Evolutionary conservation across 64 coral and sea anemone species (phyloP).

Genomic region (Stylophora pistillata): DNA sequence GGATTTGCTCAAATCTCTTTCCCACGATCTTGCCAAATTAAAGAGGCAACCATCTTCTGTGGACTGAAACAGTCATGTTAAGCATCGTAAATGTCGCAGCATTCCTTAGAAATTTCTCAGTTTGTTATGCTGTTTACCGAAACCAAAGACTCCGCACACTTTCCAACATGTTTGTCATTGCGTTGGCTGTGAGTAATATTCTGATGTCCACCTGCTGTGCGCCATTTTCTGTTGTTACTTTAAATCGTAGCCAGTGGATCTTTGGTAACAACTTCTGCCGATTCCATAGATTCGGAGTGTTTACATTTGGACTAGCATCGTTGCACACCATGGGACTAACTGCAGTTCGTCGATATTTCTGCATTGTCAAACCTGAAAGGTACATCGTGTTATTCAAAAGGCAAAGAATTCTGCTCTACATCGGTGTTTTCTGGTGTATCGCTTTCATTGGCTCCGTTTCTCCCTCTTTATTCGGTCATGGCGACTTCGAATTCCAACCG

Average conservation of each 20-base stretch:
- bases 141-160: slow-evolving; percentile 33
- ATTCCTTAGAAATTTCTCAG: slow-evolving; percentile 23
- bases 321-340: slow-evolving; percentile 55
- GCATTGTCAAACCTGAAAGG: slow-evolving; percentile 43
- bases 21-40: background rate
- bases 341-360: slow-evolving; percentile 62
- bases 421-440: slow-evolving; percentile 35
- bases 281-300: slow-evolving; percentile 54
- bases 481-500: slow-evolving; percentile 56
- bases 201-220: slow-evolving; percentile 43
- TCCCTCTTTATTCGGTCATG: slow-evolving; percentile 23
- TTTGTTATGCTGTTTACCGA: slow-evolving; percentile 24
- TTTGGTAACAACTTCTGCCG: slow-evolving; percentile 45
- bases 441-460: slow-evolving; percentile 49
- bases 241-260: slow-evolving; percentile 50
- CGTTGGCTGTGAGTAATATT: slow-evolving; percentile 33
- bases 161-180: slow-evolving; percentile 45
- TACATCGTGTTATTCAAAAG: slow-evolving; percentile 42
- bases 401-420: slow-evolving; percentile 30
- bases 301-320: slow-evolving; percentile 41
- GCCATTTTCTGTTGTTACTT: slow-evolving; percentile 51
- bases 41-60: background rate
- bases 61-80: background rate
- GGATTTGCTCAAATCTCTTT: background rate
- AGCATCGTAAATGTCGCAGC: background rate